Percentiles rank a stretch among this genome's conserved stretches.
Evolutionary conservation across 2,113 vertebrate genomes (phyloP).

Genomic region (Trichechus manatus): DNA sequence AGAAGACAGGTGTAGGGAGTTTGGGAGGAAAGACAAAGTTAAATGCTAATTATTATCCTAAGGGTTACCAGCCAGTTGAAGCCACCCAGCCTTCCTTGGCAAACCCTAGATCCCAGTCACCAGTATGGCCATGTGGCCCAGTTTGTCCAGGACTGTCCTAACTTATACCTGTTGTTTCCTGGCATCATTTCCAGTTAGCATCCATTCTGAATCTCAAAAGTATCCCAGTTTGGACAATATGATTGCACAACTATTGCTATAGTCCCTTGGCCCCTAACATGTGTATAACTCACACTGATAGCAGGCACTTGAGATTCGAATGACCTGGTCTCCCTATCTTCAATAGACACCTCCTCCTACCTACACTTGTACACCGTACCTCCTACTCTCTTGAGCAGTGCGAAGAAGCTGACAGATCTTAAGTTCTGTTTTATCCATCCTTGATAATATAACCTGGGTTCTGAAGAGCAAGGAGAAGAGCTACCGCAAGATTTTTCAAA

Average conservation of each 20-base stretch:
- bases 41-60: not conserved
- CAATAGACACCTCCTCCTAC: not conserved
- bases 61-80: not conserved
- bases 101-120: not conserved
- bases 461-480: not conserved
- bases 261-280: not conserved
- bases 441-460: not conserved
- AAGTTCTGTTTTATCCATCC: not conserved
- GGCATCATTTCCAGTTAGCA: not conserved
- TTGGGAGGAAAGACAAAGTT: not conserved
- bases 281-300: not conserved
- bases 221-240: not conserved
- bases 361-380: not conserved
- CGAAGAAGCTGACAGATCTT: not conserved
- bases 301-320: not conserved
- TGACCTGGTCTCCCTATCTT: not conserved
- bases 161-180: not conserved
- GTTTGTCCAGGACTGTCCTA: not conserved
- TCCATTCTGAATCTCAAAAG: not conserved
- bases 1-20: not conserved
- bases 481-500: not conserved
- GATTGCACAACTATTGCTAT: not conserved
- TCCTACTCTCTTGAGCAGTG: not conserved
- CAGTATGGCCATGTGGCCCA: not conserved
- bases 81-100: not conserved